phyloP scores from a whole-genome alignment of 2,797 vertebrate genomes.

The Halcyon leucocephala region DNA sequence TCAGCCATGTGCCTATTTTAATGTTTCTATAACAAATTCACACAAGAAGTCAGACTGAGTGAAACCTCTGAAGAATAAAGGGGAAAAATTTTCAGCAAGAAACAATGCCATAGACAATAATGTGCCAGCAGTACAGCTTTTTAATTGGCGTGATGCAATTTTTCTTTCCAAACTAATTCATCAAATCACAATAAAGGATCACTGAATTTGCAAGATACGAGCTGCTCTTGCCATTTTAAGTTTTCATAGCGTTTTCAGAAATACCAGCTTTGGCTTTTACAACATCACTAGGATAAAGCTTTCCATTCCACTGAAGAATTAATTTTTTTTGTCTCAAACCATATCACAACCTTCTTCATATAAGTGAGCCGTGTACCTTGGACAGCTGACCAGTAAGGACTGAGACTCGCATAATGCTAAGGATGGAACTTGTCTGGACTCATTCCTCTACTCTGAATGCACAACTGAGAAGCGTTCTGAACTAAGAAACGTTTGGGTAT shows the following conservation, averaged over 20 bases:
- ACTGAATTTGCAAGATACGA: neutral
- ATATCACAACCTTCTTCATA: neutral
- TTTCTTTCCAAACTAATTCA: neutral
- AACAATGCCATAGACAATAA: neutral
- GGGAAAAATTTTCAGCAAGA: neutral
- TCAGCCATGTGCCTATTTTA: conserved; percentile 54
- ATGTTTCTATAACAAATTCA: conserved; percentile 38
- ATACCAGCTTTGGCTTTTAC: neutral
- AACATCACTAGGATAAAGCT: neutral
- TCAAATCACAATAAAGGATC: neutral
- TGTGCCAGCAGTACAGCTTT: neutral
- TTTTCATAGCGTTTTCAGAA: neutral
- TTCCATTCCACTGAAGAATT: neutral
- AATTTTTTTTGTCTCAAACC: neutral
- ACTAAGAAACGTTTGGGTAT: neutral
- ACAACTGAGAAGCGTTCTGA: neutral
- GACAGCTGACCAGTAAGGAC: neutral
- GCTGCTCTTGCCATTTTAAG: neutral
- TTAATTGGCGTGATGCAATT: conserved; percentile 11
- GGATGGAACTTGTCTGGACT: neutral
- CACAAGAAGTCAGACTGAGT: neutral
- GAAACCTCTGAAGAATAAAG: conserved; percentile 32
- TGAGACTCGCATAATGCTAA: neutral
- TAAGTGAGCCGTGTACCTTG: neutral
- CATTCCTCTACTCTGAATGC: neutral